Conservation (phyloP, 2,888 invertebrate species). For the Aelia acuminata region DNA sequence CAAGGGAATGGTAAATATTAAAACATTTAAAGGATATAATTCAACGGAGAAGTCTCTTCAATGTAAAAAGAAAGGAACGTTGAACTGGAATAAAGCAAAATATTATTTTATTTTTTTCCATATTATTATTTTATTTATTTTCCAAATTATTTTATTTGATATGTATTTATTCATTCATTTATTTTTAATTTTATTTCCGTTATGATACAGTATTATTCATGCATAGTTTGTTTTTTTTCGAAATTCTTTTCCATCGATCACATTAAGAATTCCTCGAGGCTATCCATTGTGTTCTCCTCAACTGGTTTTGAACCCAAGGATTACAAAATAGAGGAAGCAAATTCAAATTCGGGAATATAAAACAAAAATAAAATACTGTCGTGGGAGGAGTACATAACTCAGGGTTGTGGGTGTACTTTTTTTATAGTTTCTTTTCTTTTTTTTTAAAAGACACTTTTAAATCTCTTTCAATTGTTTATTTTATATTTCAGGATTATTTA, state of each 20-base stretch:
- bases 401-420: neutral
- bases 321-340: constrained; percentile 3
- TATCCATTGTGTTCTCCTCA: neutral
- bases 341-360: neutral
- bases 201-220: neutral
- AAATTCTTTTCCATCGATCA: neutral
- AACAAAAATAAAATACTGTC: neutral
- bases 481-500: neutral
- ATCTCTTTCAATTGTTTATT: neutral
- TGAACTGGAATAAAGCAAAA: neutral
- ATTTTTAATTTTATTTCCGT: no score
- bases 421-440: neutral
- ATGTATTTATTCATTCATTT: no score
- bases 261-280: neutral
- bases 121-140: no score
- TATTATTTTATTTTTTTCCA: no score
- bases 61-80: no score
- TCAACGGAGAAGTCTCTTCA: no score
- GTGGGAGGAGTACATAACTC: constrained; percentile 16
- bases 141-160: no score
- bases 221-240: neutral
- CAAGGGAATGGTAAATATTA: no score
- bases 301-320: constrained; percentile 2
- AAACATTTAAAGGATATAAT: no score
- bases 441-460: neutral